Evolutionary conservation across 53 echinoderm and acorn worm species (phyloP).

Genomic region (Mesocentrotus franciscanus): DNA sequence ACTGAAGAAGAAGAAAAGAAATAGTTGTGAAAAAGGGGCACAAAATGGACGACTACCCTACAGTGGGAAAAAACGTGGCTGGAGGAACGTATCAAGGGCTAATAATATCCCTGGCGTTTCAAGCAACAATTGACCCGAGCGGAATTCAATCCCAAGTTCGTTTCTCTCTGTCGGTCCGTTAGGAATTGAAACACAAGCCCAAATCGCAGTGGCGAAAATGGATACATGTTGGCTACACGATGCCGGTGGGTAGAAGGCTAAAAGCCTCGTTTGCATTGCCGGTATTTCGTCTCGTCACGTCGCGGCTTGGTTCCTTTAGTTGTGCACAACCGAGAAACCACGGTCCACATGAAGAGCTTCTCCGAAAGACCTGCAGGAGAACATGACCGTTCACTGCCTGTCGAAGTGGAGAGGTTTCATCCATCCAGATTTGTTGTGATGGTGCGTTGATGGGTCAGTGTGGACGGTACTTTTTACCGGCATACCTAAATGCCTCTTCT

Average conservation of each 20-base stretch:
- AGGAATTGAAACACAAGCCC: conserved; percentile 70
- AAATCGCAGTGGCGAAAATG: conserved; percentile 62
- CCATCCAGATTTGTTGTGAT: background rate
- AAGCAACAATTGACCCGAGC: conserved; percentile 63
- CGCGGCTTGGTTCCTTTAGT: background rate
- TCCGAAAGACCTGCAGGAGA: background rate
- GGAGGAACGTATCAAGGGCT: conserved; percentile 44
- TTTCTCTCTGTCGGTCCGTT: conserved; percentile 65
- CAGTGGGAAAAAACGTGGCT: conserved; percentile 62
- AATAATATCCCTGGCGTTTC: conserved; percentile 56
- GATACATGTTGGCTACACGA: conserved; percentile 70
- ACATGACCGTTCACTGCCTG: background rate
- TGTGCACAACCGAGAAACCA: background rate
- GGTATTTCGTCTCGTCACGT: background rate
- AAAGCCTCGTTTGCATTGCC: conserved; percentile 24
- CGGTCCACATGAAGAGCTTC: background rate
- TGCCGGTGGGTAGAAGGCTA: conserved; percentile 33
- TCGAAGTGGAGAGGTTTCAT: background rate
- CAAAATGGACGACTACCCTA: background rate
- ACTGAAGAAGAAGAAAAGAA: background rate
- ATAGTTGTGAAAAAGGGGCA: background rate
- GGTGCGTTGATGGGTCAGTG: conserved; percentile 7
- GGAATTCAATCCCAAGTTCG: conserved; percentile 58
- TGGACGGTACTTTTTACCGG: conserved; percentile 14
- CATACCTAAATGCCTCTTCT: conserved; percentile 64